Evolutionary conservation across 2,888 invertebrate genomes (phyloP).

Genomic region (Eristalis tenax): DNA sequence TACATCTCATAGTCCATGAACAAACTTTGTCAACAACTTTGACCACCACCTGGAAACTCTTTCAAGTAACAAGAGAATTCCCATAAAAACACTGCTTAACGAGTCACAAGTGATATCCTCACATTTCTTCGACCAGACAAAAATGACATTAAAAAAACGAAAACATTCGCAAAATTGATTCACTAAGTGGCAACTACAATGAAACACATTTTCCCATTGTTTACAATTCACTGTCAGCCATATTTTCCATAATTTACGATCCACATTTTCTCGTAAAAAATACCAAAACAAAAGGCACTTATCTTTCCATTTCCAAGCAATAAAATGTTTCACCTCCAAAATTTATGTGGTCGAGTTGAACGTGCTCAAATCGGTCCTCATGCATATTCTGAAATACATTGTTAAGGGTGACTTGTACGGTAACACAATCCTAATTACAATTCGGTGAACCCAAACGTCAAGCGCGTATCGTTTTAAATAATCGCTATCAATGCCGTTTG

Average conservation of each 20-base stretch:
- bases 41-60: background rate
- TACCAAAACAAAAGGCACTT: background rate
- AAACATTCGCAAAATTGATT: background rate
- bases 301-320: background rate
- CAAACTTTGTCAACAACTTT: background rate
- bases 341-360: background rate
- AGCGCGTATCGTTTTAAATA: background rate
- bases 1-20: background rate
- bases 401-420: background rate
- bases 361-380: background rate
- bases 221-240: background rate
- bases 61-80: background rate
- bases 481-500: background rate
- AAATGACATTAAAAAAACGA: background rate
- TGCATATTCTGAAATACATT: constrained; percentile 6
- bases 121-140: background rate
- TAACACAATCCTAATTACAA: constrained; percentile 10
- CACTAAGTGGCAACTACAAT: background rate
- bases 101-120: background rate
- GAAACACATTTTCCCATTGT: background rate
- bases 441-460: constrained; percentile 30
- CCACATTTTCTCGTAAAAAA: background rate
- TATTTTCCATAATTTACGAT: background rate
- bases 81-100: background rate
- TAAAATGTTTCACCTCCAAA: background rate